phyloP scores from a whole-genome alignment of 2,888 invertebrate species.

The Ariolimax columbianus region DNA sequence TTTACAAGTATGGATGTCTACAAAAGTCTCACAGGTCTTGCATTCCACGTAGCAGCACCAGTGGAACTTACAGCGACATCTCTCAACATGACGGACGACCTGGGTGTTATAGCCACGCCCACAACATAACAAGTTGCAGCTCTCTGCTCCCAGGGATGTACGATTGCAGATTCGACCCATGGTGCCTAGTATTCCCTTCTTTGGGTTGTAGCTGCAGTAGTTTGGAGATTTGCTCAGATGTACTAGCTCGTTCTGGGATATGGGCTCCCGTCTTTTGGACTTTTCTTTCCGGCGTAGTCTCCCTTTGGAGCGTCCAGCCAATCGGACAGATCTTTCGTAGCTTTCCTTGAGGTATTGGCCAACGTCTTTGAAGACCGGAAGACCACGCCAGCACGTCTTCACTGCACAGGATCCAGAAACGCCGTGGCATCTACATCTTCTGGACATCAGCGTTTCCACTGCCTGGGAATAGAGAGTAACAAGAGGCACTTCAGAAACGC shows the following conservation, averaged over 20 bases:
- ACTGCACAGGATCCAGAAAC: conserved; percentile 83
- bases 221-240: conserved; percentile 82
- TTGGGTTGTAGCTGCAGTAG: conserved; percentile 79
- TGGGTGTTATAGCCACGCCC: conserved; percentile 81
- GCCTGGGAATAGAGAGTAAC: conserved; percentile 73
- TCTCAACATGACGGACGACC: conserved; percentile 84
- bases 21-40: conserved; percentile 84
- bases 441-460: conserved; percentile 80
- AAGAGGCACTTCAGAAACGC: no score
- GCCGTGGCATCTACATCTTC: conserved; percentile 82
- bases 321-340: conserved; percentile 81
- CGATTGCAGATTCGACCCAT: conserved; percentile 81
- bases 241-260: conserved; percentile 81
- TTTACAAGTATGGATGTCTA: conserved; percentile 74
- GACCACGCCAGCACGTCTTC: conserved; percentile 82
- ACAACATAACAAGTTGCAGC: conserved; percentile 81
- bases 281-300: conserved; percentile 79
- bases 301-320: conserved; percentile 77
- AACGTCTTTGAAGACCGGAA: conserved; percentile 81
- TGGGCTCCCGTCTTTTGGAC: conserved; percentile 78
- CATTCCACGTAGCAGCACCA: conserved; percentile 93
- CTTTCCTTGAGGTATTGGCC: conserved; percentile 81
- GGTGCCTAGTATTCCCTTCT: conserved; percentile 80
- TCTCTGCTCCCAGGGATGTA: conserved; percentile 79
- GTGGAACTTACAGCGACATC: conserved; percentile 90